Percentiles rank a stretch among this genome's conserved stretches.
Evolutionary conservation across 2,888 invertebrate species (phyloP).

Genomic region (Aporophyla lueneburgensis): DNA sequence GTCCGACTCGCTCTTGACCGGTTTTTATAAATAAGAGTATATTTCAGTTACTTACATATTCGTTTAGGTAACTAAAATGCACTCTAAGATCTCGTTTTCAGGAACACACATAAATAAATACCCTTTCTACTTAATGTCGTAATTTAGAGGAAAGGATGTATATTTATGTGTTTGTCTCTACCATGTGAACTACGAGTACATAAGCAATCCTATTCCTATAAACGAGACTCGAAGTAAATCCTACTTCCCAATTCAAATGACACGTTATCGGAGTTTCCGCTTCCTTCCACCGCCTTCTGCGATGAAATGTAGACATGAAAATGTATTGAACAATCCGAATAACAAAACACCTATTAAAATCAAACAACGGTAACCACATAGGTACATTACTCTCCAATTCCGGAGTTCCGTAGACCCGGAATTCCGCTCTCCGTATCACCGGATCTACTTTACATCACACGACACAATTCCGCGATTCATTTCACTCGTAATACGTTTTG

Average conservation of each 20-base stretch:
- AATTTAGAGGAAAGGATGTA: background rate
- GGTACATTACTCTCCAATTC: constrained; percentile 5
- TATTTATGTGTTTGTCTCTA: background rate
- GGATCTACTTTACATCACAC: constrained; percentile 19
- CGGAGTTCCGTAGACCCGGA: constrained; percentile 8
- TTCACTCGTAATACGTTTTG: constrained; percentile 23
- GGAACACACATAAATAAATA: too few species aligned
- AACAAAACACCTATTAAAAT: constrained; percentile 24
- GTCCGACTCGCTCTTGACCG: too few species aligned
- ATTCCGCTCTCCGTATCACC: constrained; percentile 1
- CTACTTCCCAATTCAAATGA: background rate
- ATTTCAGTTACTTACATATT: too few species aligned
- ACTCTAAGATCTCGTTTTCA: too few species aligned
- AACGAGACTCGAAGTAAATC: background rate
- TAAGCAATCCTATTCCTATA: background rate
- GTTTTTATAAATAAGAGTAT: too few species aligned
- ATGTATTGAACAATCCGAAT: background rate
- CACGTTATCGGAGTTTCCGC: background rate
- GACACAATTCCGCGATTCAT: constrained; percentile 19
- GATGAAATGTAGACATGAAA: background rate
- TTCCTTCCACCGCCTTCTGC: background rate
- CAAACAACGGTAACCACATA: constrained; percentile 14
- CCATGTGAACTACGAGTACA: background rate
- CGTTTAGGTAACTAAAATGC: too few species aligned
- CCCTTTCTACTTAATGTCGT: too few species aligned